These are phyloP conservation scores for Ondatra zibethicus DNA, from an alignment of 2,113 vertebrate genomes.

Conservation along the genomic window DNA sequence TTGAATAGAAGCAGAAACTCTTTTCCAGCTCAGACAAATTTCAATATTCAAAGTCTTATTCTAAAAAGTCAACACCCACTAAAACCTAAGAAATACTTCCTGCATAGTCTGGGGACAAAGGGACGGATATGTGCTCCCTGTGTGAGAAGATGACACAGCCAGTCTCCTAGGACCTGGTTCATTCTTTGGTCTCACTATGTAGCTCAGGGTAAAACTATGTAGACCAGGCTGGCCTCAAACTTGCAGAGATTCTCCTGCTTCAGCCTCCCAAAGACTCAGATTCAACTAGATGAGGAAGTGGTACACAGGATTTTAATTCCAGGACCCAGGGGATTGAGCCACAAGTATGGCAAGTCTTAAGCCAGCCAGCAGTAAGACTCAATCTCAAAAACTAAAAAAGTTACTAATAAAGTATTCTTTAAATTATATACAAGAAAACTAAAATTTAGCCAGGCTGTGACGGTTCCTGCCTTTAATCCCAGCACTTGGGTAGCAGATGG, in stretches of 20 bases:
- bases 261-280: background rate
- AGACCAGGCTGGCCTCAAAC: background rate
- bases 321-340: background rate
- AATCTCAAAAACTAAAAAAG: background rate
- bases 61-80: background rate
- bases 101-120: background rate
- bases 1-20: background rate
- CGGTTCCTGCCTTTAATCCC: background rate
- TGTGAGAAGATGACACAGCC: background rate
- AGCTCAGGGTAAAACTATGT: background rate
- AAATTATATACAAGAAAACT: background rate
- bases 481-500: background rate
- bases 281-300: background rate
- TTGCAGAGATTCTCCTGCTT: background rate
- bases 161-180: background rate
- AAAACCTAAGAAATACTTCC: background rate
- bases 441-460: background rate
- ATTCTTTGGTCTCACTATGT: background rate
- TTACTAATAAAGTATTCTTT: background rate
- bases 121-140: background rate
- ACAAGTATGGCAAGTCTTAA: background rate
- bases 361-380: background rate
- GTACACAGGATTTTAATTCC: background rate
- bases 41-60: background rate
- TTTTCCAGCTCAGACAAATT: background rate